Base-by-base conservation (phyloP, 2,797 vertebrate species). In the Accipiter minullus region DNA sequence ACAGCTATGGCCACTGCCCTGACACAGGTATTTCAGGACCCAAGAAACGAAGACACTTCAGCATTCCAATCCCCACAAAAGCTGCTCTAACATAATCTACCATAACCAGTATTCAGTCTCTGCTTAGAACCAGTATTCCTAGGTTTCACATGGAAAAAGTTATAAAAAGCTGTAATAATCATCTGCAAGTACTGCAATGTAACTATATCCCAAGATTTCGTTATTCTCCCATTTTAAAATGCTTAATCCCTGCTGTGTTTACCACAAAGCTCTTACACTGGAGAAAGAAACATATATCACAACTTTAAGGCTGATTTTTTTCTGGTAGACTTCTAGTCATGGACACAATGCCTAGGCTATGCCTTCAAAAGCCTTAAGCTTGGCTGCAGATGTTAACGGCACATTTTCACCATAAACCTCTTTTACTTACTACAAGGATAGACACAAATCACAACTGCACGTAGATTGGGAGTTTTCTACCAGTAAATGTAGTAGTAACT, bases 401-500 rank as follows among this genome's bases (percentile, higher is more conserved):
- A 45, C 11, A n/a, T 6, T 34, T 45, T 66, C 40, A 95, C 44
- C 60, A 45, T 25, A 77, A 94, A 73, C 36, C 12, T 86, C n/a
- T 36, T 73, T 81, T 74, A 45, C 56, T 27, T n/a, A 29, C 56
- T 59, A 73, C 45, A 63, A 74, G 29, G 44, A 77, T 0, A 13
- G 34, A 77, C 52, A 80, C 52, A 95, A 86, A 90, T 71, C 66
- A 90, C 82, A 91, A 34, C 68, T 90, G 55, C 69, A 58, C 1
- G 53, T 5, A 73, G 40, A 69, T 56, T 2, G 76, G 85, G 75
- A 86, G 71, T 94, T 77, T 83, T 88, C n/a, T 93, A 38, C 85
- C 90, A 85, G 71, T 90, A 94, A 96, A 80, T 15, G 79, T 1
- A 73, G 42, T 29, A 71, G 72, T 53, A 88, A 73, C n/a, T 47